Percentiles rank a stretch among this genome's conserved stretches.
Conservation (phyloP, 2,888 invertebrate genomes). For the Cactoblastis cactorum region DNA sequence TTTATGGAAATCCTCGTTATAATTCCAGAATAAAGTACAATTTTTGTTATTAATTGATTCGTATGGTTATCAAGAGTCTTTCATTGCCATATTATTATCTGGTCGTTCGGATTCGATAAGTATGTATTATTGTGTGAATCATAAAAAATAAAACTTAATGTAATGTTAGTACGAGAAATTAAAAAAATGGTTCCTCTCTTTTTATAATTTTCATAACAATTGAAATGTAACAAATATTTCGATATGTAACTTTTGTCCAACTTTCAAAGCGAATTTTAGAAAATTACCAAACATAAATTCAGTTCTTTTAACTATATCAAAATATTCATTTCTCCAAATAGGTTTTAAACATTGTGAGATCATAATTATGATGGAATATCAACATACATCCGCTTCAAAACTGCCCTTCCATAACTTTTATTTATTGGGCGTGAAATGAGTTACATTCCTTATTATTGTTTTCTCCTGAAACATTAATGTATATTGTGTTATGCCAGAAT, state of each 20-base stretch:
- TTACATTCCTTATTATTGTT: background rate
- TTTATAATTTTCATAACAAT: too few relatives aligned
- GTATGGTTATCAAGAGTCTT: background rate
- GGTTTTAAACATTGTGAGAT: too few relatives aligned
- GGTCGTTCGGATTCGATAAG: too few relatives aligned
- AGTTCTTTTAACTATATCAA: too few relatives aligned
- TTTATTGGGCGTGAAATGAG: background rate
- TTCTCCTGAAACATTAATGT: background rate
- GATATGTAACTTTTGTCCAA: too few relatives aligned
- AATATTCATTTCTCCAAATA: too few relatives aligned
- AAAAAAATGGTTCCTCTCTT: too few relatives aligned
- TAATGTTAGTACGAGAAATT: too few relatives aligned
- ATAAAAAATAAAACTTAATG: too few relatives aligned
- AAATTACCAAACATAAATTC: too few relatives aligned
- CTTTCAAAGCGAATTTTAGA: too few relatives aligned
- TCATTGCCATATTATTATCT: background rate
- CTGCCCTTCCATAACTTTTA: conserved; percentile 1
- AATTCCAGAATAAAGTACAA: background rate
- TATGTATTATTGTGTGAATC: background rate
- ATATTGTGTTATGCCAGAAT: background rate
- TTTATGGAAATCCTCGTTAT: background rate
- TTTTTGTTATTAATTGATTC: background rate
- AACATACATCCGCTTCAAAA: background rate
- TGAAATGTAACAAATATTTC: too few relatives aligned
- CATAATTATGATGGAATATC: background rate